Evolutionary conservation across 1,140 invertebrate genomes (phyloP), one percentile per base, ranked within the genome.

Genomic region (Cydia fagiglandana): DNA sequence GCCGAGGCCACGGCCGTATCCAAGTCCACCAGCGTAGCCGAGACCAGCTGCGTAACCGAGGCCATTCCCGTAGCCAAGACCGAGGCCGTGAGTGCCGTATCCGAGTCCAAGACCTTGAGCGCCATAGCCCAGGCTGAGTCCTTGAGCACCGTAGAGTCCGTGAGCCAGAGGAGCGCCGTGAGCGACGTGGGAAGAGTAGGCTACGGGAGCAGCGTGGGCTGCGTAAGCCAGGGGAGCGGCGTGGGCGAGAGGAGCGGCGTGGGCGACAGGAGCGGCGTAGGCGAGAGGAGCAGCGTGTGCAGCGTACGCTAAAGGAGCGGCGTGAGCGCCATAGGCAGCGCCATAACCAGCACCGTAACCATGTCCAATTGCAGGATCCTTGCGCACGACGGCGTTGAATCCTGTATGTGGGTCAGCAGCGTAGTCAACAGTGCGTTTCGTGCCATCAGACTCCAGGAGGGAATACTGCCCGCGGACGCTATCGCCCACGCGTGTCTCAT

Each of bases 391-490:
- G 45, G 93, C 93, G 77, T 93, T 93, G 82, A 94, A 93, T 28
- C 93, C 93, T 75, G 85, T 89, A 76, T 92, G 88, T 15, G 87
- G 85, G 78, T 92, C 83, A 73, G 93, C 90, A n/a, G 91, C 86
- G 79, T 93, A 94, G 79, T 94, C 89, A 2, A 94, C 93, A 9
- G 87, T 90, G 34, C 93, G 85, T 76, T 90, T 90, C 68, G 89
- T 89, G 68, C 93, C 92, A 77, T 93, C 93, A 28, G 93, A 85
- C 75, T 93, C 93, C 30, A 93, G 76, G 4, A 92, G 83, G 9
- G 90, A 89, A 84, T 92, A 93, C 76, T 88, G 85, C 17, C 95
- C 94, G 56, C 93, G 91, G n/a, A 95, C 94, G 47, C 93, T 83
- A 79, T 94, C 94, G 0, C 94, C 95, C 74, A 93, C 88, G n/a